Percentiles rank a stretch among this genome's conserved stretches.
These are phyloP conservation scores for Sminthurinus signatus DNA, from an alignment of 1,140 invertebrate species.

Conservation along the genomic window DNA sequence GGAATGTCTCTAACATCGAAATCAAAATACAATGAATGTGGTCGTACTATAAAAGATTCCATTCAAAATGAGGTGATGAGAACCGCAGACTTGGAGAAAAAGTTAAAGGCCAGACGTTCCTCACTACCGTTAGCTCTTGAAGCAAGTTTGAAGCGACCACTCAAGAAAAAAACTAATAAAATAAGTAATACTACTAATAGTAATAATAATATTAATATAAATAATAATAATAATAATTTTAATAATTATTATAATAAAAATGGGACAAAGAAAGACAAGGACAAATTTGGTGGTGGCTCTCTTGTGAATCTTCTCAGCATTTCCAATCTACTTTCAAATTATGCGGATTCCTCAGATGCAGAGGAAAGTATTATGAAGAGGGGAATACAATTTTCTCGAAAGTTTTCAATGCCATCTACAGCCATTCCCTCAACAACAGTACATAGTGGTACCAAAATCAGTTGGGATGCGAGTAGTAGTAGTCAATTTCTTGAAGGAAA, in stretches of 20 bases:
- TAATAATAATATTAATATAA: no score
- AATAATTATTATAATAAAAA: no score
- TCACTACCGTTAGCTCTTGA: not conserved
- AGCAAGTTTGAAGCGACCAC: not conserved
- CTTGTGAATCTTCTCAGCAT: not conserved
- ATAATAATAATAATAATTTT: no score
- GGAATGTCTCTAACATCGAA: no score
- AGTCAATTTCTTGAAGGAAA: no score
- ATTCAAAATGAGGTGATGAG: constrained; percentile 7
- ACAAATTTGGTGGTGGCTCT: not conserved
- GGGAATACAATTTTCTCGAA: no score
- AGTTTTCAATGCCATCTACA: no score
- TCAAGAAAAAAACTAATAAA: not conserved
- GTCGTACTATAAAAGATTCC: not conserved
- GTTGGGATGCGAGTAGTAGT: no score
- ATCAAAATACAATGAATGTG: no score
- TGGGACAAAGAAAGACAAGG: not conserved
- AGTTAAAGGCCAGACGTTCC: not conserved
- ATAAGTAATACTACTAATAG: not conserved
- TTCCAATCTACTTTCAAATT: not conserved
- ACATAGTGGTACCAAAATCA: no score
- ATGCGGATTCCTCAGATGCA: not conserved
- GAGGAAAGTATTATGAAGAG: not conserved
- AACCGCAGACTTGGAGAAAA: not conserved
- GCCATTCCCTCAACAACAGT: no score